Evolutionary conservation across 2,888 invertebrate species (phyloP), one percentile per base, ranked within the genome.

Genomic region (Microctonus aethiopoides): DNA sequence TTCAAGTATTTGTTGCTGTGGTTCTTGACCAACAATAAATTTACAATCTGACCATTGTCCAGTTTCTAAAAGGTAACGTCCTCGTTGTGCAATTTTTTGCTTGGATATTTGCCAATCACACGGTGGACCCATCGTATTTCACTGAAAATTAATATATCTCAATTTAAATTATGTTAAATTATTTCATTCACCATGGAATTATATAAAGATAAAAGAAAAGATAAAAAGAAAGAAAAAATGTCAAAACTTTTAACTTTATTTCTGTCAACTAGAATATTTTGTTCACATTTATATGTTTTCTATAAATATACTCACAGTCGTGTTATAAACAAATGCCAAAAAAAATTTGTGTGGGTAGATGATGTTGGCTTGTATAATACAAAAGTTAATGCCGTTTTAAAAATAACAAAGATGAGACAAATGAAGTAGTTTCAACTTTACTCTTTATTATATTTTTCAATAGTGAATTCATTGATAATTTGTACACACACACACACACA

Each of bases 1-100:
- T 72, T 91, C 89, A 32, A 95, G 87, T 0, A 91, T 88, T 78
- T 93, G 91, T 82, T 94, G 94, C 81, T 93, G 91, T 0, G 93
- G 92, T 79, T 93, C 92, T 9, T 91, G 90, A 0, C 95, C 95
- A 54, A 95, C 94, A 72, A 95, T 88, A 81, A 95, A 95, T 16
- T 91, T 91, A 83, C 95, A 95, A 80, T 95, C 95, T 11, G 93
- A 91, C 94, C 94, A 95, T 86, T 93, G 92, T 63, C 92, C 93
- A 1, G 92, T 91, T 81, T 93, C 92, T n/a, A 95, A 86, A 11
- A 95, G 86, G 82, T 94, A 91, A 71, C 91, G 90, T 0, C 93
- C 93, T 67, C 95, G 89, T 83, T 94, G 92, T 75, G 92, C 91
- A 63, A 94, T 89, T 79, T 91, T 90, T 61, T 91, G 91, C 78